A percentile compares a stretch with the other conserved stretches of the same genome.
These are phyloP conservation scores for Frankliniella fusca DNA, from an alignment of 2,888 invertebrate species.

Conservation along the genomic window DNA sequence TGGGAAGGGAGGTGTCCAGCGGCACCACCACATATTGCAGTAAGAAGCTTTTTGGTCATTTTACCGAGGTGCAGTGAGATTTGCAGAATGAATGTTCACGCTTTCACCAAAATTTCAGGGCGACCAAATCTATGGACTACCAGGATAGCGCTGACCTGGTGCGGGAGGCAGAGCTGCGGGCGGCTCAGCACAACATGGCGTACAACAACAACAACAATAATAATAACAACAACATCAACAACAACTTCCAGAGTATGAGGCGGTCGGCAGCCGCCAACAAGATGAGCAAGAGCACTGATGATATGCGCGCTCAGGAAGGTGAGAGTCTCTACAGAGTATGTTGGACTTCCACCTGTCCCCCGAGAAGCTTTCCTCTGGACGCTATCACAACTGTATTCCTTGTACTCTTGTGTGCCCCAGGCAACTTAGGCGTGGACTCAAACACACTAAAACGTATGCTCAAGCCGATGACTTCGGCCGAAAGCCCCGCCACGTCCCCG, in stretches of 20 bases:
- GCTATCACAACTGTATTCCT: too few species aligned
- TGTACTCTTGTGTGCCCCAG: conserved; percentile 34
- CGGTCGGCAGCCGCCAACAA: conserved; percentile 56
- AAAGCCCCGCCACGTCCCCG: conserved; percentile 85
- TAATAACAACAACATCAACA: conserved; percentile 46
- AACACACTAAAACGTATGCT: conserved; percentile 89
- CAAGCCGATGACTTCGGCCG: conserved; percentile 87
- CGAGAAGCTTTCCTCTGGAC: too few species aligned
- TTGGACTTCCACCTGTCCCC: too few species aligned
- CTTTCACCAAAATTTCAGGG: neutral
- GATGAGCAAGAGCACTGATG: conserved; percentile 80
- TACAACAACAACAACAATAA: conserved; percentile 64
- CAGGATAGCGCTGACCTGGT: conserved; percentile 59
- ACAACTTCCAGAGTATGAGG: conserved; percentile 31
- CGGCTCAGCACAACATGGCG: conserved; percentile 61
- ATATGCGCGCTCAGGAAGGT: conserved; percentile 54
- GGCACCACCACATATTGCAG: conserved; percentile 50
- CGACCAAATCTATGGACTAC: conserved; percentile 54
- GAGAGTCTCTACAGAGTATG: neutral
- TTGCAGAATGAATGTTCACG: too few species aligned
- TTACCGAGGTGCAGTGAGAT: too few species aligned
- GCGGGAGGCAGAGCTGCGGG: conserved; percentile 65
- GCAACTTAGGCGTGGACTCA: conserved; percentile 59
- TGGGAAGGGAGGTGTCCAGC: conserved; percentile 44
- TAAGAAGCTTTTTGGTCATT: neutral